Base-by-base conservation (phyloP, 2,888 invertebrate species). In the Synergus laeviventris region DNA sequence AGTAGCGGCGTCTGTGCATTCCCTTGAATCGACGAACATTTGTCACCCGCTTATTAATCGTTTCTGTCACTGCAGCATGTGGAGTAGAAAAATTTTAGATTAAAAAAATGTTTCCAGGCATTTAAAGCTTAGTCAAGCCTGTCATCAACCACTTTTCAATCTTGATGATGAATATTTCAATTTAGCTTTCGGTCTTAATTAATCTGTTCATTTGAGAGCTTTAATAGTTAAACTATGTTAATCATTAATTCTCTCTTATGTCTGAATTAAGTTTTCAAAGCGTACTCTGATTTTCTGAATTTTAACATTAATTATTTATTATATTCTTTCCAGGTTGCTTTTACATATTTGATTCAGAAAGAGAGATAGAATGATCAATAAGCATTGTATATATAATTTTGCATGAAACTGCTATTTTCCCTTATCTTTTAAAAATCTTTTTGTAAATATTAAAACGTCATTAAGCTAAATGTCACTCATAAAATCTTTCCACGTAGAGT, bases 41-140 rank as follows among this genome's bases (percentile, higher is more conserved):
- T 79, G 77, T 78, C 74, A 64, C 77, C 31, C 81, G 78, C 79
- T 86, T 86, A 86, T 86, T 85, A 84, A 83, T 83, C 82, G 79
- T 76, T 64, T 70, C 75, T 77, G 79, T 81, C 80, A 60, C 24
- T 54, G 79, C 79, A 77, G 80, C 70, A 78, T 75, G 77, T 73
- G 64, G 77, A 79, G 61, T 60, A 74, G 75, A 79, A 66, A 70
- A 49, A 31, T 31, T 70, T 49, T 3, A 31, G 36, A 70, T 64
- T 54, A 76, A 79, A 77, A 74, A 73, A 78, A 70, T n/a, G 4
- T 49, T 49, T 49, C 70, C 11, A 70, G 49, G 7, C 59, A 31
- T 70, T 38, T 14, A 70, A 75, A 75, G 18, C 49, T 45, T 45
- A 45, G n/a, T 49, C 45, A 70, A 16, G 45, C 16, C 49, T 49